A percentile compares a stretch with the other conserved stretches of the same genome.
Evolutionary conservation across 2,113 vertebrate genomes (phyloP).

Genomic region (Prunella himalayana): DNA sequence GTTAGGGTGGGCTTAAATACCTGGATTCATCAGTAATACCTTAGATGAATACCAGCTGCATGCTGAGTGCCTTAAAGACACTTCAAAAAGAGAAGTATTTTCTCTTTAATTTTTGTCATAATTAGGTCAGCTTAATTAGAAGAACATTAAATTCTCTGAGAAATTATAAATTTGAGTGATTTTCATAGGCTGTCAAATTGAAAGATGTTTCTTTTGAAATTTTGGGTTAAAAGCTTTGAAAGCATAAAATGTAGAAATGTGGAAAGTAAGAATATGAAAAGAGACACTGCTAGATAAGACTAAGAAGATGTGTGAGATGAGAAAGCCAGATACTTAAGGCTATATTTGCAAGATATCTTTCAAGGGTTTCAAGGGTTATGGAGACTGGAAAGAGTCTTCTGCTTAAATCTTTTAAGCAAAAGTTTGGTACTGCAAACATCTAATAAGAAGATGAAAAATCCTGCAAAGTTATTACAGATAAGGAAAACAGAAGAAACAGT

Average conservation of each 20-base stretch:
- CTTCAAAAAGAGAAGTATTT: background rate
- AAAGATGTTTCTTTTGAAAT: background rate
- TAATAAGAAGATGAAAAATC: background rate
- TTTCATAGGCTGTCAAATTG: background rate
- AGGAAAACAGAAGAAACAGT: background rate
- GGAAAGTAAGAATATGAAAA: background rate
- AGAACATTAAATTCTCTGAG: background rate
- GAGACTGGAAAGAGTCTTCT: background rate
- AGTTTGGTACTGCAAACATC: background rate
- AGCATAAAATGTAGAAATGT: background rate
- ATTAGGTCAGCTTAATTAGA: background rate
- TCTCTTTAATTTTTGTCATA: background rate
- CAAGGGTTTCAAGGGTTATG: background rate
- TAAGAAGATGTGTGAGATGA: background rate
- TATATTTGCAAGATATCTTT: background rate
- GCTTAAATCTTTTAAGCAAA: background rate
- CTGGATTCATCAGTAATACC: background rate
- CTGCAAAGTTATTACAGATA: background rate
- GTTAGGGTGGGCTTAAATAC: background rate
- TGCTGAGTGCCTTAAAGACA: background rate
- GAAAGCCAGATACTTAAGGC: background rate
- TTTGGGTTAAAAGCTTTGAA: background rate
- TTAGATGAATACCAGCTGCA: background rate
- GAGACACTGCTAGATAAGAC: background rate
- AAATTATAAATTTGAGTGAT: background rate